A percentile compares a stretch with the other conserved stretches of the same genome.
These are phyloP conservation scores for Ciconia boyciana DNA, from an alignment of 2,113 vertebrate species.

Conservation along the genomic window DNA sequence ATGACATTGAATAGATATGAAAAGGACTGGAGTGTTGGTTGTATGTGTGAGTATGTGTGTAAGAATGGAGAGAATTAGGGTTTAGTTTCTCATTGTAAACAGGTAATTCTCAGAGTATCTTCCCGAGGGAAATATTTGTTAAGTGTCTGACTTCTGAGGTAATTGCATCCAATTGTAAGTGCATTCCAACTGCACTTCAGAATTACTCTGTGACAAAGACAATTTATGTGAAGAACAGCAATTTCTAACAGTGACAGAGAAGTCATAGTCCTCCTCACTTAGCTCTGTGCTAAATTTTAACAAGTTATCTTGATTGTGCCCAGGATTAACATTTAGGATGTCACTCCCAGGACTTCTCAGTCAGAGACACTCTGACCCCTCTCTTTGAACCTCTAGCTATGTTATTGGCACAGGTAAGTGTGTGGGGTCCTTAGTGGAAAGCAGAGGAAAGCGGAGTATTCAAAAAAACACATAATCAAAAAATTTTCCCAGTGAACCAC, in stretches of 20 bases:
- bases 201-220: not conserved
- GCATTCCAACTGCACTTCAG: not conserved
- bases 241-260: not conserved
- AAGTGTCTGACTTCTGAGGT: slow-evolving; percentile 12
- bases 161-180: slow-evolving; percentile 19
- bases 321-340: not conserved
- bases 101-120: not conserved
- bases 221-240: not conserved
- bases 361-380: not conserved
- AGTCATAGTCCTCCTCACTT: not conserved
- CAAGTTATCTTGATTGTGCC: not conserved
- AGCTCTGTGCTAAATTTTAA: not conserved
- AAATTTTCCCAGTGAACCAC: not conserved
- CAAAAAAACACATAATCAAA: not conserved
- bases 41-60: not conserved
- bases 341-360: not conserved
- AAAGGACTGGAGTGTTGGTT: not conserved
- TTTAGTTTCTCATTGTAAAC: not conserved
- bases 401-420: not conserved
- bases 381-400: not conserved
- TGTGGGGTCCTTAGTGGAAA: not conserved
- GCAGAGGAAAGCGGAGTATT: not conserved
- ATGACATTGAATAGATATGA: not conserved
- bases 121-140: not conserved
- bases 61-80: not conserved